Conservation (phyloP, 2,113 vertebrate species). For the Rallus limicola region DNA sequence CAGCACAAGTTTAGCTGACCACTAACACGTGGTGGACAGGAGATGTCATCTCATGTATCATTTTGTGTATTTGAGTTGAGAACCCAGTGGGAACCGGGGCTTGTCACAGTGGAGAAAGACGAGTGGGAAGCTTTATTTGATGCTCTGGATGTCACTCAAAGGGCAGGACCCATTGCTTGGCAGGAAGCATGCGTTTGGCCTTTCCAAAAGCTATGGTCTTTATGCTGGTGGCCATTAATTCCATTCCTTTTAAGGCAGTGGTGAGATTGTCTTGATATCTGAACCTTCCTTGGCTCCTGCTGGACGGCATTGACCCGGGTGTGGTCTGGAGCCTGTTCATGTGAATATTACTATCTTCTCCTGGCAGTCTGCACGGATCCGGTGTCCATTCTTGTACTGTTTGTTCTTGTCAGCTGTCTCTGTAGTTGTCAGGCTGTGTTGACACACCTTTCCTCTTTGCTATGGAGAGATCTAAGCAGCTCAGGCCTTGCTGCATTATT, state of each 20-base stretch:
- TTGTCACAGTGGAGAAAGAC: not conserved
- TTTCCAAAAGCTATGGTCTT: conserved; percentile 30
- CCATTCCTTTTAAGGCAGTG: conserved; percentile 51
- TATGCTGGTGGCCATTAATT: conserved; percentile 38
- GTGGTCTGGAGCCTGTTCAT: conserved; percentile 24
- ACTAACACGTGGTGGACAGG: not conserved
- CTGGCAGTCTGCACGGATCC: not conserved
- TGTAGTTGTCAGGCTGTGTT: not conserved
- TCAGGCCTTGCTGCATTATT: not conserved
- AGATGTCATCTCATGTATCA: not conserved
- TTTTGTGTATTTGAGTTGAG: not conserved
- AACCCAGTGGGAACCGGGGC: not conserved
- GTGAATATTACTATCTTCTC: not conserved
- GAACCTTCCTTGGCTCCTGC: conserved; percentile 23
- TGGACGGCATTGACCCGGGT: conserved; percentile 13
- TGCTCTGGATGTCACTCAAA: not conserved
- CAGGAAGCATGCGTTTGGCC: conserved; percentile 39
- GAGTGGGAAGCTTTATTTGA: not conserved
- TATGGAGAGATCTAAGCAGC: not conserved
- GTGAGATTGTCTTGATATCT: conserved; percentile 5
- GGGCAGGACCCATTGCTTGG: not conserved
- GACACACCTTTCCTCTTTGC: conserved; percentile 1
- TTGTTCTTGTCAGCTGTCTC: conserved; percentile 3
- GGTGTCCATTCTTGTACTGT: not conserved
- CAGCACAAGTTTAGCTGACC: not conserved